Base-by-base conservation (phyloP, 1,140 invertebrate species). In the Anoplophora glabripennis region DNA sequence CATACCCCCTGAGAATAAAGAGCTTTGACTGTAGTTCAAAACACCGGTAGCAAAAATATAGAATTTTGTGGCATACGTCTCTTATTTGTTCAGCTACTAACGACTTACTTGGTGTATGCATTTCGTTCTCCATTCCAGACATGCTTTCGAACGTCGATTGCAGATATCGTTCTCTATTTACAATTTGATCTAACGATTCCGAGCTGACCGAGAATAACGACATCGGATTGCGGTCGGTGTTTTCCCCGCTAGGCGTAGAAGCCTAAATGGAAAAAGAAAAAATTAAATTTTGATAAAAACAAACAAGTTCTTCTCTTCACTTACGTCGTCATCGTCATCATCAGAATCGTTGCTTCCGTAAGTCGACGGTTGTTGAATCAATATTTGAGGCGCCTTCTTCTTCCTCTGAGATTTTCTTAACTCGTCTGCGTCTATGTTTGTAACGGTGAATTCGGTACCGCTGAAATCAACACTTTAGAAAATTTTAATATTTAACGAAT, bases 391-490 rank as follows among this genome's bases (percentile, higher is more conserved):
- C 11, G 64, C 42, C 28, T 70, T 70, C 57, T 74, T 75, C 10
- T 87, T 82, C 28, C 89, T 81, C 75, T 89, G 82, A 1, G 90
- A 92, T 69, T 89, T 88, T 12, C 89, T 78, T 49, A 93, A 75
- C 71, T 93, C 90, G 53, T 91, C 88, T 11, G 87, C 88, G 70
- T 93, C 89, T 84, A 93, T 92, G 38, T 90, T 90, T 70, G 89
- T 92, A 21, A 93, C 89, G 56, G 89, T 90, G 69, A 89, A 93
- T 67, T 92, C 89, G 68, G 88, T 92, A 59, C 67, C 69, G 35
- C 65, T 68, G 34, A 44, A 53, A 53, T 35, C 9, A n/a, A 49
- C 3, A 17, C 9, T 44, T n/a, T 15, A 52, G 45, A 46, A 38
- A 17, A 47, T 15, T 1, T n/a, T 11, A n/a, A 38, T 38, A 38